Evolutionary conservation across 1,140 invertebrate genomes (phyloP).

Genomic region (Drosophila nebulosa): DNA sequence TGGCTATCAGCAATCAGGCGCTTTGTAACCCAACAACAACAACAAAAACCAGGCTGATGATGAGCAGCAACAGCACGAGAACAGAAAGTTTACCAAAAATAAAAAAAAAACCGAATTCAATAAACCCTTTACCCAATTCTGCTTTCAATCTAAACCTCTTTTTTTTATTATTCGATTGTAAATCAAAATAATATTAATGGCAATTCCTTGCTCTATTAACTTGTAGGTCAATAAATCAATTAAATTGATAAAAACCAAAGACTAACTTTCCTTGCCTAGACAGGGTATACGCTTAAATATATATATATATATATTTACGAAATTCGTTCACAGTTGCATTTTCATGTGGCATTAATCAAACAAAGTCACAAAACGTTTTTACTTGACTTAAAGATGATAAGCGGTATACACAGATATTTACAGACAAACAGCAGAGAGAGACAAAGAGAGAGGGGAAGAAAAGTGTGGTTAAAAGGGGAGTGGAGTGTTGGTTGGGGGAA

Average conservation of each 20-base stretch:
- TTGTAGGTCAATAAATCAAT: background rate
- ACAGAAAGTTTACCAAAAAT: background rate
- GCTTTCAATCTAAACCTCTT: background rate
- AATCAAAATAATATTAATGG: background rate
- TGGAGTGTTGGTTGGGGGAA: background rate
- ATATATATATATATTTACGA: background rate
- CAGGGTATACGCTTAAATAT: background rate
- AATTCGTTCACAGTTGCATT: constrained; percentile 55
- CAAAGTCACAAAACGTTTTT: constrained; percentile 47
- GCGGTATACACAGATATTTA: constrained; percentile 24
- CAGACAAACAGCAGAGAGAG: constrained; percentile 37
- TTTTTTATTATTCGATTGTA: background rate
- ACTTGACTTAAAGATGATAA: constrained; percentile 4
- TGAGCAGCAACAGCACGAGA: constrained; percentile 22
- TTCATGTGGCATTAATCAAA: constrained; percentile 60
- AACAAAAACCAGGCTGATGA: constrained; percentile 39
- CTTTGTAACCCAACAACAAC: constrained; percentile 66
- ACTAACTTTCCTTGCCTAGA: too few relatives aligned
- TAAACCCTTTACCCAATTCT: too few relatives aligned
- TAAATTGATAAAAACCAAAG: too few relatives aligned
- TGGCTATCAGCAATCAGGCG: constrained; percentile 78
- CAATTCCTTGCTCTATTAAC: too few relatives aligned
- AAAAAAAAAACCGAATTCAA: constrained; percentile 30
- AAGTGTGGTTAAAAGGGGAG: too few relatives aligned
- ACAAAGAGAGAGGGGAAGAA: background rate